Evolutionary conservation across 2,113 vertebrate species (phyloP).

Genomic region (Melospiza georgiana): DNA sequence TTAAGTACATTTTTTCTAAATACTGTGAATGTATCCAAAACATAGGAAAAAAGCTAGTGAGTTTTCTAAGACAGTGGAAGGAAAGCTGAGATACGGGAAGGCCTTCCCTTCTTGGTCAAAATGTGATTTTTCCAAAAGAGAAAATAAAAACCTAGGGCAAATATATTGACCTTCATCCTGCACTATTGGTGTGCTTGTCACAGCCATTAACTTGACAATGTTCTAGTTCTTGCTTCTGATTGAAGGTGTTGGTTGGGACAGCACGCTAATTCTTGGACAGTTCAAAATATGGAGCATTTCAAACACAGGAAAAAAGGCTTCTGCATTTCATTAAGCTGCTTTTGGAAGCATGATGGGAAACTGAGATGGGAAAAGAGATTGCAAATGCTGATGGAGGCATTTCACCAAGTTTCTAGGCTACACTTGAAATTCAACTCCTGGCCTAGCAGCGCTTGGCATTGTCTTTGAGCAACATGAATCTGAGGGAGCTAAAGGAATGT

Average conservation of each 20-base stretch:
- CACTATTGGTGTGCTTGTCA: background rate
- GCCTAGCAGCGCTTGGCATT: background rate
- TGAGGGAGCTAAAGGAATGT: slow-evolving; percentile 2
- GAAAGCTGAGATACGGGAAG: background rate
- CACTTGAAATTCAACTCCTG: slow-evolving; percentile 4
- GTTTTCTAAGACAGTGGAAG: background rate
- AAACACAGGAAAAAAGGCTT: background rate
- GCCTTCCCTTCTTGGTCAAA: background rate
- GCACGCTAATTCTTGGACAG: background rate
- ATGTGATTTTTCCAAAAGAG: background rate
- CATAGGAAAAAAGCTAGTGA: background rate
- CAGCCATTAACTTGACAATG: background rate
- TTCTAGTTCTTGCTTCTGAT: background rate
- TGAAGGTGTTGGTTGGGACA: background rate
- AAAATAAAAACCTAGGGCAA: background rate
- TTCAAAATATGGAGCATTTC: background rate
- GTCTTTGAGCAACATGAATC: background rate
- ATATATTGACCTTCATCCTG: background rate
- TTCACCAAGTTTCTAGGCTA: background rate
- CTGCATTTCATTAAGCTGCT: background rate
- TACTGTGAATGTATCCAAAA: background rate
- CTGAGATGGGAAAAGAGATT: background rate
- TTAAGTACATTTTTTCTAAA: background rate
- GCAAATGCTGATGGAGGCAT: background rate
- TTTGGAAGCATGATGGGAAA: background rate